These are phyloP conservation scores for Hestina assimilis DNA, from an alignment of 1,140 invertebrate genomes.

Conservation along the genomic window DNA sequence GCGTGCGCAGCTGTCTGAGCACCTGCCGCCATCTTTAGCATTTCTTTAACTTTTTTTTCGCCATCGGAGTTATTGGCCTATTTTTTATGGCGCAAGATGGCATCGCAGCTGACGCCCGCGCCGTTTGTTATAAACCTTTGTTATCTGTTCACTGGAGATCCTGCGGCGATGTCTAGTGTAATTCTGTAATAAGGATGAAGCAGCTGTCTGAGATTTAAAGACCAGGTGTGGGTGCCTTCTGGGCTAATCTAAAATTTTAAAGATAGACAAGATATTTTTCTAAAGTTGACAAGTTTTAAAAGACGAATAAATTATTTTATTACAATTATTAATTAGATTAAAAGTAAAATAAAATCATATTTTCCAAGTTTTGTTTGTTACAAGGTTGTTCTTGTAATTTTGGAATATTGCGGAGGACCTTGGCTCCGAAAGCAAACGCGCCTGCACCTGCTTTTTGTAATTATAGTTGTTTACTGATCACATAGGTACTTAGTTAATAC, in stretches of 20 bases:
- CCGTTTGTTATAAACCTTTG: slow-evolving; percentile 51
- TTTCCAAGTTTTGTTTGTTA: slow-evolving; percentile 10
- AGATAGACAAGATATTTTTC: neutral
- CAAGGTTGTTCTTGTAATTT: slow-evolving; percentile 20
- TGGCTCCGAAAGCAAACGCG: slow-evolving; percentile 26
- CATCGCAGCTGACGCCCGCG: slow-evolving; percentile 61
- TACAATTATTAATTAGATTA: neutral
- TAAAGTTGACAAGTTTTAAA: too few species aligned
- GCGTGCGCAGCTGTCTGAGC: slow-evolving; percentile 63
- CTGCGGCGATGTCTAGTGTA: slow-evolving; percentile 50
- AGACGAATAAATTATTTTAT: too few species aligned
- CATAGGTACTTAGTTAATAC: too few species aligned
- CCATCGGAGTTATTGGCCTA: slow-evolving; percentile 72
- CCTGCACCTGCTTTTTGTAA: slow-evolving; percentile 37
- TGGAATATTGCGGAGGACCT: slow-evolving; percentile 30
- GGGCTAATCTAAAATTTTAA: slow-evolving; percentile 21
- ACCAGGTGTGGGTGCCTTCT: slow-evolving; percentile 50
- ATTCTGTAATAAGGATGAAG: slow-evolving; percentile 45
- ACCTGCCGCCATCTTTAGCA: slow-evolving; percentile 73
- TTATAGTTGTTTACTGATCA: too few species aligned
- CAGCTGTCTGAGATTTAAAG: slow-evolving; percentile 47
- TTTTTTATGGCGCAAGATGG: slow-evolving; percentile 75
- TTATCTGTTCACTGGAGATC: slow-evolving; percentile 35
- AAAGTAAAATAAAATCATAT: neutral
- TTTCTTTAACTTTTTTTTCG: slow-evolving; percentile 70